phyloP scores from a whole-genome alignment of 2,797 vertebrate species.

The Acropternis orthonyx region DNA sequence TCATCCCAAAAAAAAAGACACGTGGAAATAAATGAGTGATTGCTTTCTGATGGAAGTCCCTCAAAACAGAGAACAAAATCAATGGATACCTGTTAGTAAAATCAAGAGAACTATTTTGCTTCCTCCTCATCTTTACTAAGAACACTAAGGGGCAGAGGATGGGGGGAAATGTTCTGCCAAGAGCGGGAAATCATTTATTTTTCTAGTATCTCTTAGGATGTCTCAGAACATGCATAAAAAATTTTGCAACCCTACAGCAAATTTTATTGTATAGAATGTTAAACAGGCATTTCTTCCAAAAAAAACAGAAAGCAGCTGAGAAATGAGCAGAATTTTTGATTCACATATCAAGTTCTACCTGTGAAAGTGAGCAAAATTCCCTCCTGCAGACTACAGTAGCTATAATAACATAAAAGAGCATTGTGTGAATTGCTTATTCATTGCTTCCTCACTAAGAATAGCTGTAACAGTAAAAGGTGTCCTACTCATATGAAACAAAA shows the following conservation, averaged over 20 bases:
- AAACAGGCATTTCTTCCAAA: background rate
- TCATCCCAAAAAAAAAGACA: background rate
- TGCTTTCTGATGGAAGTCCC: background rate
- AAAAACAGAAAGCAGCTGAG: background rate
- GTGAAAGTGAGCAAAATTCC: background rate
- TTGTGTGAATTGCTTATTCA: background rate
- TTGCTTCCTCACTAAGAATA: background rate
- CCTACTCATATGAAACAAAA: background rate
- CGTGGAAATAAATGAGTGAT: background rate
- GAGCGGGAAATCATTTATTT: background rate
- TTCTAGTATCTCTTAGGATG: background rate
- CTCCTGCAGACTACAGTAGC: background rate
- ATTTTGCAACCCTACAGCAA: background rate
- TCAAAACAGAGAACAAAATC: background rate
- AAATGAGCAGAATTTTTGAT: background rate
- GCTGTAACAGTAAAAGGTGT: background rate
- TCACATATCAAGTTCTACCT: background rate
- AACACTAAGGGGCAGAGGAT: background rate
- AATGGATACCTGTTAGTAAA: background rate
- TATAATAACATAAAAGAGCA: background rate
- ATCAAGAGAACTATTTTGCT: background rate
- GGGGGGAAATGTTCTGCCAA: background rate
- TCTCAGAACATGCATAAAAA: background rate
- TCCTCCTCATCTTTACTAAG: background rate
- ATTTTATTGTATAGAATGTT: background rate